Conservation (phyloP, 2,113 vertebrate genomes). For the Scartelaos histophorus region DNA sequence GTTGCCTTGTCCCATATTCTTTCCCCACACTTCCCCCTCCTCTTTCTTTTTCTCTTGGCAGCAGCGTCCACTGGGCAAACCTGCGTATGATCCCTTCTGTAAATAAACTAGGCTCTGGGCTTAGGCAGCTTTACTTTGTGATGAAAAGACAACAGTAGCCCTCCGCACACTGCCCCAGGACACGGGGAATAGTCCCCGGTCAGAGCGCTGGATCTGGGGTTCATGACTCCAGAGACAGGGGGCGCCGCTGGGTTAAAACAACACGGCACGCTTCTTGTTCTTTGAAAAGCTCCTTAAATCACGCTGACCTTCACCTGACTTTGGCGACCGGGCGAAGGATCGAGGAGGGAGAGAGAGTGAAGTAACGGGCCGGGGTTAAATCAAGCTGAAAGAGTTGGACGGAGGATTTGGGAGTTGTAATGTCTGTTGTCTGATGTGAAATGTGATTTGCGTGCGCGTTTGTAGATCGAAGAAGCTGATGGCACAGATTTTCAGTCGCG, state of each 20-base stretch:
- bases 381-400: neutral
- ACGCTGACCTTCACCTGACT: constrained; percentile 59
- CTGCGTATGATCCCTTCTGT: constrained; percentile 58
- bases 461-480: no score
- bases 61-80: constrained; percentile 49
- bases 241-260: constrained; percentile 55
- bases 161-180: constrained; percentile 41
- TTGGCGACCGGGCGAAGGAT: constrained; percentile 32
- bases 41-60: constrained; percentile 43
- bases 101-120: constrained; percentile 66
- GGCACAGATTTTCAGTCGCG: no score
- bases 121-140: constrained; percentile 65
- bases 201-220: constrained; percentile 22
- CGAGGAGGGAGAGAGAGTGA: constrained; percentile 7
- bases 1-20: constrained; percentile 5
- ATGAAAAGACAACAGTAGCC: constrained; percentile 78
- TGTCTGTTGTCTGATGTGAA: neutral
- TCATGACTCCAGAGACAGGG: constrained; percentile 22
- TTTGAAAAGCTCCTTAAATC: constrained; percentile 58
- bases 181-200: constrained; percentile 36
- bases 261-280: constrained; percentile 54
- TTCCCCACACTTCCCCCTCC: no score
- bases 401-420: neutral
- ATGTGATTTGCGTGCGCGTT: no score
- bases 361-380: neutral